Conservation (phyloP, 2,113 vertebrate genomes). For the rabbit (Oryctolagus cuniculus) region DNA sequence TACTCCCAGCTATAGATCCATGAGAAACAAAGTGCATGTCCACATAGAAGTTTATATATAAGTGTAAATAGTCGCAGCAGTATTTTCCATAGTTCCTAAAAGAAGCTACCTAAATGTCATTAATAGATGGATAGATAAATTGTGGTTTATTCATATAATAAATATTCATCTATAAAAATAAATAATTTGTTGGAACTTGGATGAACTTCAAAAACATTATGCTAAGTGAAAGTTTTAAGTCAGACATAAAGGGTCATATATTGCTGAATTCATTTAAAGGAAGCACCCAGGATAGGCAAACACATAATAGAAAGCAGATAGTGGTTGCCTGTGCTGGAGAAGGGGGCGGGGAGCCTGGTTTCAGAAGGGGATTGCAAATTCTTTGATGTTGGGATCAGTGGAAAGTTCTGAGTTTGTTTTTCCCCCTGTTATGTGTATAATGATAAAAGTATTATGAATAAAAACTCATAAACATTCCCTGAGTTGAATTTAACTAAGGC, state of each 20-base stretch:
- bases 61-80: neutral
- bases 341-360: neutral
- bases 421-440: neutral
- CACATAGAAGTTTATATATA: neutral
- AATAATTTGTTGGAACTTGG: neutral
- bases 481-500: neutral
- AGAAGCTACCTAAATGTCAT: neutral
- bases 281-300: neutral
- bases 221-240: neutral
- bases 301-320: neutral
- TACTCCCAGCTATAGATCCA: neutral
- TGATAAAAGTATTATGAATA: neutral
- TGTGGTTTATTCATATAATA: neutral
- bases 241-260: neutral
- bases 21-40: neutral
- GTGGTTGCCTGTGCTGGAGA: neutral
- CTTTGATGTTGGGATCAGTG: neutral
- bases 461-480: neutral
- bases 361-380: neutral
- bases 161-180: slow-evolving; percentile 11
- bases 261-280: neutral
- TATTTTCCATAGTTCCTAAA: neutral
- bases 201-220: neutral
- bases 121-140: neutral
- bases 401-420: neutral